These are phyloP conservation scores for Naja naja DNA, from an alignment of 2,113 vertebrate genomes.

Conservation along the genomic window DNA sequence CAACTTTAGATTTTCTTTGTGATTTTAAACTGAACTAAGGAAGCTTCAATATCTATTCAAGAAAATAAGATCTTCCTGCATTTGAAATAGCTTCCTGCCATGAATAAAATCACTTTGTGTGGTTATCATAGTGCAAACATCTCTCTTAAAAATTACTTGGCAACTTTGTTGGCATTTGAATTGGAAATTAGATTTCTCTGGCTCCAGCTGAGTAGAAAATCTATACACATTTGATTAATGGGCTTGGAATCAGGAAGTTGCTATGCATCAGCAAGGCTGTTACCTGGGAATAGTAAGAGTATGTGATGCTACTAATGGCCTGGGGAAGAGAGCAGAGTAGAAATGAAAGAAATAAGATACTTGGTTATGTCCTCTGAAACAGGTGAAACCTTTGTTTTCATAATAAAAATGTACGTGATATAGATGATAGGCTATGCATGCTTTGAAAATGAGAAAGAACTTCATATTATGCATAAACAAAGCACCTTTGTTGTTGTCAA, in stretches of 20 bases:
- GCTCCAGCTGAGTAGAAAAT: constrained; percentile 13
- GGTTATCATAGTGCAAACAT: neutral
- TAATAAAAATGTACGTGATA: neutral
- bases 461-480: neutral
- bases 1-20: neutral
- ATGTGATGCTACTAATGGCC: neutral
- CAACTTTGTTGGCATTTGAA: neutral
- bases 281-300: neutral
- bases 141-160: neutral
- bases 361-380: neutral
- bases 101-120: fast-evolving
- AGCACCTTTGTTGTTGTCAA: neutral
- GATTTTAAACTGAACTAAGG: neutral
- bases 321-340: neutral
- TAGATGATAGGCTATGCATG: neutral
- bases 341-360: neutral
- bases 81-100: neutral
- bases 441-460: neutral
- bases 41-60: fast-evolving
- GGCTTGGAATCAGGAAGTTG: constrained; percentile 3
- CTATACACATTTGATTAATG: constrained; percentile 20
- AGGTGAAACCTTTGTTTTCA: neutral
- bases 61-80: neutral
- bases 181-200: constrained; percentile 22
- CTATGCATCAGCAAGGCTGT: neutral